Percentiles rank a stretch among this genome's conserved stretches.
Evolutionary conservation across 1,140 invertebrate genomes (phyloP).

Genomic region (Ephestia elutella): DNA sequence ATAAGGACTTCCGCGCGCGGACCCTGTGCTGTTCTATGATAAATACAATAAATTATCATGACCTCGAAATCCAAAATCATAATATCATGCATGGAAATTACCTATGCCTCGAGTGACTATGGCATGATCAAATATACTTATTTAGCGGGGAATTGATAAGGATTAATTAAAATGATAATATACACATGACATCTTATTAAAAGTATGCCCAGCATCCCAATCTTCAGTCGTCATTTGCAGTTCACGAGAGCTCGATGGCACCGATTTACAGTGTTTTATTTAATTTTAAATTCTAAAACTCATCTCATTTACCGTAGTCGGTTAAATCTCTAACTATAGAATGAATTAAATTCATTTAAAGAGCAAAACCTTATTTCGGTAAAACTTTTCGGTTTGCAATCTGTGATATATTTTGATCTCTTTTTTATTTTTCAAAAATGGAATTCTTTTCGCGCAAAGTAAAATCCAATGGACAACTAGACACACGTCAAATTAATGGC

Average conservation of each 20-base stretch:
- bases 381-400: constrained; percentile 3
- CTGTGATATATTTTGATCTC: constrained; percentile 24
- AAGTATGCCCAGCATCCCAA: constrained; percentile 24
- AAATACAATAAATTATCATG: too few species aligned
- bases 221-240: constrained; percentile 58
- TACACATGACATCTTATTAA: neutral
- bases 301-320: neutral
- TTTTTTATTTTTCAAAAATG: constrained; percentile 46
- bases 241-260: constrained; percentile 40
- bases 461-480: constrained; percentile 45
- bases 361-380: too few species aligned
- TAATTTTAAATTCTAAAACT: constrained; percentile 2
- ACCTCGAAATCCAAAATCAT: too few species aligned
- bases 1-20: too few species aligned
- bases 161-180: neutral
- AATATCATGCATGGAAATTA: neutral
- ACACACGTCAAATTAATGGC: constrained; percentile 56
- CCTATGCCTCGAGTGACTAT: neutral
- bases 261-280: constrained; percentile 8
- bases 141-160: neutral
- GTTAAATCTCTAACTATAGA: neutral
- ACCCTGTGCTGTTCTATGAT: too few species aligned
- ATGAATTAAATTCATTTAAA: neutral
- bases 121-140: neutral
- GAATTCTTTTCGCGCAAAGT: constrained; percentile 52